These are phyloP conservation scores for Thymelicus sylvestris DNA, from an alignment of 2,888 invertebrate species.

Conservation along the genomic window DNA sequence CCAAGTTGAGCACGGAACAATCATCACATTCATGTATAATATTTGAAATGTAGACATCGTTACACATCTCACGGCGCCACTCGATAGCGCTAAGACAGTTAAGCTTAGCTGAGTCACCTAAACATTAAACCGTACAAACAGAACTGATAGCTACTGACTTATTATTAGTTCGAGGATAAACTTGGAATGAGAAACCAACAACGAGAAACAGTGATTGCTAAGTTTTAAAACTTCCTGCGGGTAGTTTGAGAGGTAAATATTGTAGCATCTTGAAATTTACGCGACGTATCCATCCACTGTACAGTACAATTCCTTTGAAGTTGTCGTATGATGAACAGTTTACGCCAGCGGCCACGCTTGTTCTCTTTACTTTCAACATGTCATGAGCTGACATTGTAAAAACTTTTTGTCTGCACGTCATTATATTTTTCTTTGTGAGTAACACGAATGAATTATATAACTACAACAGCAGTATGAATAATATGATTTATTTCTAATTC, in stretches of 20 bases:
- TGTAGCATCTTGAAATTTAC: slow-evolving; percentile 6
- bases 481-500: no score
- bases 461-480: no score
- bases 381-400: background rate
- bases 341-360: slow-evolving; percentile 3
- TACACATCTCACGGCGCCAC: slow-evolving; percentile 10
- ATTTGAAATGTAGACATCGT: slow-evolving; percentile 6
- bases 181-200: slow-evolving; percentile 18
- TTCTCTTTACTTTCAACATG: slow-evolving; percentile 4
- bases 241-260: slow-evolving; percentile 1
- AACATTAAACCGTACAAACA: slow-evolving; percentile 22
- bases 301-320: slow-evolving; percentile 4
- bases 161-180: slow-evolving; percentile 17
- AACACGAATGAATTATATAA: background rate
- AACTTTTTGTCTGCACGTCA: background rate
- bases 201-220: slow-evolving; percentile 6
- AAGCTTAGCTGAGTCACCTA: slow-evolving; percentile 27
- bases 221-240: slow-evolving; percentile 19
- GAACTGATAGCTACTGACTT: slow-evolving; percentile 9
- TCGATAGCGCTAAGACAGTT: slow-evolving; percentile 11
- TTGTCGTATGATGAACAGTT: slow-evolving; percentile 3
- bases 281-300: background rate
- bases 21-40: background rate
- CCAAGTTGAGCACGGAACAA: no score
- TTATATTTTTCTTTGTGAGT: background rate